Evolutionary conservation across 2,888 invertebrate species (phyloP), one percentile per base, ranked within the genome.

Genomic region (Drosophila acutilabella): DNA sequence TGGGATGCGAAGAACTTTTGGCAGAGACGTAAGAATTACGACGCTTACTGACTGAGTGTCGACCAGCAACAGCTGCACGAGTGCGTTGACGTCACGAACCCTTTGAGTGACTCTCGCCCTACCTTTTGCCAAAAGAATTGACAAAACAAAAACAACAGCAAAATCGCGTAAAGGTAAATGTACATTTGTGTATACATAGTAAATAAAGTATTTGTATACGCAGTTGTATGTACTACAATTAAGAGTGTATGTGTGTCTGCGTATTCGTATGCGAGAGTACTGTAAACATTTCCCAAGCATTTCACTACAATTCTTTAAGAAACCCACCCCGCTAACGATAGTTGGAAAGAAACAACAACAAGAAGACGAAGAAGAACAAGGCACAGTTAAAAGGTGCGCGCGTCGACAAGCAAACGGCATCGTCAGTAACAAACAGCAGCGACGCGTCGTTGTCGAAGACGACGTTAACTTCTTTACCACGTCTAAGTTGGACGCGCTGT

Each of bases 401-500:
- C 79, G 79, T 74, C 78, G 79, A 67, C 74, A 74, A 67, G 68
- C 58, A 71, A 75, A 64, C 56, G 52, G 60, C 44, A 56, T 54
- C 56, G 40, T 41, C 50, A 65, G 71, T 64, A 56, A 68, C 67
- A 65, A 73, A 65, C 78, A 61, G 80, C 79, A 64, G 68, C 74
- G 60, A 51, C 62, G 67, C 76, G 64, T 69, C 62, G 65, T 67
- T 71, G 72, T 81, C 83, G 70, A 77, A 74, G 69, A 68, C 80
- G 74, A 69, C 80, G 74, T 70, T 65, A 71, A 73, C 81, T 64
- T 81, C 78, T 81, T 81, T 71, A 78, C 81, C 71, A 64, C 77
- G 74, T 71, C 80, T 74, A 74, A 80, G 78, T 78, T 81, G 80
- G 79, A 80, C 76, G 78, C 80, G 80, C 86, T 83, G 80, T 85